A percentile compares a stretch with the other conserved stretches of the same genome.
Conservation (phyloP, 2,113 vertebrate species). For the Telmatochromis sp. region DNA sequence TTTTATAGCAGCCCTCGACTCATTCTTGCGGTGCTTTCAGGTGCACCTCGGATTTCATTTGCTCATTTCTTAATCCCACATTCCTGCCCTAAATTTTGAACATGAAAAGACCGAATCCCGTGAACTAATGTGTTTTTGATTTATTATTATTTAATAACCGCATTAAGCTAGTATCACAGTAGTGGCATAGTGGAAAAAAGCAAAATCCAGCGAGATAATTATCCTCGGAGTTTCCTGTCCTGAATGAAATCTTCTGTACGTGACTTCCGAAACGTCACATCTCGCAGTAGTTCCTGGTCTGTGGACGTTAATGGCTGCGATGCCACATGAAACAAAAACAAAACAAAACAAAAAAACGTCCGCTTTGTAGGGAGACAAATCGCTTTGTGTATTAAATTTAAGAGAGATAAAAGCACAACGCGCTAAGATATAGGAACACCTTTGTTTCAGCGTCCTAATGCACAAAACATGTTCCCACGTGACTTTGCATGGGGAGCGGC, state of each 20-base stretch:
- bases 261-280: neutral
- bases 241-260: neutral
- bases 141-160: neutral
- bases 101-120: neutral
- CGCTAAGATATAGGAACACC: neutral
- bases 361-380: neutral
- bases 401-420: neutral
- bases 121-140: neutral
- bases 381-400: neutral
- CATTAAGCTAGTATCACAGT: rapidly evolving
- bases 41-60: neutral
- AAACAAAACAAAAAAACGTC: neutral
- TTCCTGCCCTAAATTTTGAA: neutral
- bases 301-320: neutral
- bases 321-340: neutral
- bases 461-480: slow-evolving; percentile 67
- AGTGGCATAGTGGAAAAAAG: neutral
- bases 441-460: neutral
- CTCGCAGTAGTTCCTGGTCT: neutral
- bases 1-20: neutral
- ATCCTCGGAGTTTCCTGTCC: rapidly evolving
- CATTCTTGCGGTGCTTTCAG: neutral
- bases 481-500: slow-evolving; percentile 80
- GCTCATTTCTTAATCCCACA: neutral
- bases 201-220: neutral